Evolutionary conservation across 2,797 vertebrate species (phyloP), one percentile per base, ranked within the genome.

Genomic region (Ctenosaura bakeri): DNA sequence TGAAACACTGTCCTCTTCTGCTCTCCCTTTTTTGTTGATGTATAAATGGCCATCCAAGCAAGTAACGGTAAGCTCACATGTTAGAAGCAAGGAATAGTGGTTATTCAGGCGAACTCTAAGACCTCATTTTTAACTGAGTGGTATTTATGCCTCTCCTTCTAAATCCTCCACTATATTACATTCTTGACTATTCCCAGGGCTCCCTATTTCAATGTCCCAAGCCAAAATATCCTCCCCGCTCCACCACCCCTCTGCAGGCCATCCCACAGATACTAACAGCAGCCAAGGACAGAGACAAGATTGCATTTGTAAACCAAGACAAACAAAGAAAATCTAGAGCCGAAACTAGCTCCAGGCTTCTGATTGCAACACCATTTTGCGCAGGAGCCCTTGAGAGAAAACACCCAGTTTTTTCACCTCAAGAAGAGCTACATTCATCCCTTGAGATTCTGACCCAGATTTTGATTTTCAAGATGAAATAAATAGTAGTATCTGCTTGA

Each of bases 151-250:
- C 3, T 26, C 90, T 94, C 85, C 93, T 92, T 83, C 56, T 46
- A 85, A 92, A 86, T 84, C 52, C 83, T 90, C 22, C 32, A 85
- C 22, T 32, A 69, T 91, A 83, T 90, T 90, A 87, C 94, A 59
- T 88, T 86, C 83, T 93, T 87, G 89, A 42, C 87, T 4, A 0
- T 94, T 95, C 87, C 90, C 74, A 89, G 92, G 89, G 90, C 74
- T 89, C 87, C 83, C 83, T 59, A 3, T 87, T 91, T 89, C 78
- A 66, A 26, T 13, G 26, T 90, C 86, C 88, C 69, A 88, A 90
- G 85, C 83, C 59, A 94, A 83, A 38, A 86, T 3, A 91, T 46
- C n/a, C 66, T 32, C 85, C 86, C 66, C 52, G 22, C 13, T 26
- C 14, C 4, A 74, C 87, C 86, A 86, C 32, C 50, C 59, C 38